Percentiles rank a stretch among this genome's conserved stretches.
Conservation (phyloP, 2,113 vertebrate species). For the Mormoops blainvillei region DNA sequence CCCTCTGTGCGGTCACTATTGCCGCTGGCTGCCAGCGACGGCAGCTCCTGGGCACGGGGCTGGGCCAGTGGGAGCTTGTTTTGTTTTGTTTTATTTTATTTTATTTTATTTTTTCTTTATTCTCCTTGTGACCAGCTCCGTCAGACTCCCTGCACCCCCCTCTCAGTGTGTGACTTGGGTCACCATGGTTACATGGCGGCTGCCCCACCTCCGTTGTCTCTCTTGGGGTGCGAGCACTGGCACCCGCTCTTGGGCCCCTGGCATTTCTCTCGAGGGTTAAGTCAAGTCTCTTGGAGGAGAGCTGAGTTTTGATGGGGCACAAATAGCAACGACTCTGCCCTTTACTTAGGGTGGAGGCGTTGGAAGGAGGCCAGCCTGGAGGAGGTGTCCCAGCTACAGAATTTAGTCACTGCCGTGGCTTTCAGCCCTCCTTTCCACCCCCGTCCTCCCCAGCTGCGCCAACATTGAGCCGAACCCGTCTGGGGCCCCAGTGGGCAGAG, state of each 20-base stretch:
- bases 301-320: background rate
- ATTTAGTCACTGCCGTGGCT: too few species aligned
- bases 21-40: too few species aligned
- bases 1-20: too few species aligned
- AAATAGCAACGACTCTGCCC: too few species aligned
- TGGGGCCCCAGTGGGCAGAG: background rate
- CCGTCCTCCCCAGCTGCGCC: background rate
- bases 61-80: too few species aligned
- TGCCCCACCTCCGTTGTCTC: too few species aligned
- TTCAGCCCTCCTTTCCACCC: background rate
- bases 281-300: background rate
- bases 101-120: background rate
- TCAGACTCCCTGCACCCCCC: rapidly evolving
- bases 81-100: background rate
- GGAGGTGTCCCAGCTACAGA: background rate
- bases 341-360: background rate
- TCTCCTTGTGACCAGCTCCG: rapidly evolving
- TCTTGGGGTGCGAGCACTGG: background rate
- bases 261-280: background rate
- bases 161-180: background rate
- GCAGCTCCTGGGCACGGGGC: too few species aligned
- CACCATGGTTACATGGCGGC: rapidly evolving
- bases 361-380: background rate
- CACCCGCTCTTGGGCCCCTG: too few species aligned
- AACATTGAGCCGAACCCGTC: background rate